phyloP scores from a whole-genome alignment of 2,888 invertebrate species.

The Oithona nana region DNA sequence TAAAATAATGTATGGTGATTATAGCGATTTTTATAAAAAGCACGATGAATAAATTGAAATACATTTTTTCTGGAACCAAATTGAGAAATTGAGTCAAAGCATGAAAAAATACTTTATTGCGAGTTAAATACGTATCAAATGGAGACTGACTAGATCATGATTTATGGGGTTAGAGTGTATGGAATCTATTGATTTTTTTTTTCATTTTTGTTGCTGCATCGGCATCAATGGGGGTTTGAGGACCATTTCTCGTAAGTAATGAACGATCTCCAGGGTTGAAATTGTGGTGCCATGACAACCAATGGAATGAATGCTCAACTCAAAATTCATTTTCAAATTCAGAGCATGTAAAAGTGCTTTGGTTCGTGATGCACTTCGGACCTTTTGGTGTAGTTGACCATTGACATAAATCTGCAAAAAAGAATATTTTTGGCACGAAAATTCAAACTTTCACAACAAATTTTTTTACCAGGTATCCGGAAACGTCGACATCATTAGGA shows the following conservation, averaged over 20 bases:
- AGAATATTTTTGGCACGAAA: neutral
- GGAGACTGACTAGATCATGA: too few species aligned
- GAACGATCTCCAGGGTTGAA: neutral
- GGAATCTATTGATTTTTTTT: too few species aligned
- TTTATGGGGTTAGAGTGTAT: too few species aligned
- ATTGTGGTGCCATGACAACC: neutral
- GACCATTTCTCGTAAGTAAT: neutral
- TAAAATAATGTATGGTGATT: too few species aligned
- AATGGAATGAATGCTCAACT: neutral
- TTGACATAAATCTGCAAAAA: slow-evolving; percentile 2
- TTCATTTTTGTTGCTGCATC: too few species aligned
- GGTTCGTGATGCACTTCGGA: neutral
- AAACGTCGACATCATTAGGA: neutral
- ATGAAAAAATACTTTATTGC: too few species aligned
- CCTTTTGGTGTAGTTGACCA: slow-evolving; percentile 2
- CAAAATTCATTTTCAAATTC: neutral
- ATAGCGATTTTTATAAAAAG: too few species aligned
- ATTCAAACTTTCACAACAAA: neutral
- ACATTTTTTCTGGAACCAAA: too few species aligned
- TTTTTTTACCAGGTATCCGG: neutral
- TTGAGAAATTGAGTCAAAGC: too few species aligned
- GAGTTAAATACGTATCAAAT: too few species aligned
- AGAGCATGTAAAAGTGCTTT: slow-evolving; percentile 14
- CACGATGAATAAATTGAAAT: too few species aligned
- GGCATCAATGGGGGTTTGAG: neutral